Evolutionary conservation across 2,113 vertebrate species (phyloP), one percentile per base, ranked within the genome.

Genomic region (Xiphophorus maculatus): DNA sequence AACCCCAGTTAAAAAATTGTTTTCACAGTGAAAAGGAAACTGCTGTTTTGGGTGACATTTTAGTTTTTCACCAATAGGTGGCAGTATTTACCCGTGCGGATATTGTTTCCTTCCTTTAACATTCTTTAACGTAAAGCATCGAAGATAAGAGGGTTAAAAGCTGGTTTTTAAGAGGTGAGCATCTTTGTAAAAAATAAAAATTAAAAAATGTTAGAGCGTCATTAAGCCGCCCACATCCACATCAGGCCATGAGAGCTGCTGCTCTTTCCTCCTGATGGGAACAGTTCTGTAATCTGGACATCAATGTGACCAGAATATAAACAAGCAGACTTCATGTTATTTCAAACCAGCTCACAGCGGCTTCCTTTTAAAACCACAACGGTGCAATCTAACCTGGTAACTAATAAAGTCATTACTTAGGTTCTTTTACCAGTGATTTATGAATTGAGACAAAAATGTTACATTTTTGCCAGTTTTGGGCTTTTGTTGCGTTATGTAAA

Each of bases 81-180:
- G 84, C 87, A 89, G 82, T 77, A 64, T 77, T 77, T 70, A 73
- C n/a, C 69, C 15, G 17, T 37, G 40, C 13, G 15, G 40, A 14
- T 12, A 0, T 58, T 37, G 6, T 2, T 27, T 9, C 13, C n/a
- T n/a, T 17, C 17, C 22, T n/a, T 63, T 19, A 35, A 40, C 11
- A 27, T n/a, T 11, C 40, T 42, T 15, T 27, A 51, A 69, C 22
- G 8, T 25, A n/a, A 58, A 25, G 25, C 51, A 58, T 19, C 8
- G 5, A 30, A 74, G 14, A 25, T 7, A 29, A 71, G 19, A 15
- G 19, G n/a, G 13, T 7, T 22, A 74, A 7, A 68, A 25, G 3
- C 10, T 15, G 7, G 14, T 15, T 30, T 78, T 44, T 60, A 72
- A 1, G 0, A 60, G 44, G 4, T 44, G 51, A 79, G n/a, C 37